Base-by-base conservation (phyloP, 2,888 invertebrate genomes). In the Philopedon plagiatum region DNA sequence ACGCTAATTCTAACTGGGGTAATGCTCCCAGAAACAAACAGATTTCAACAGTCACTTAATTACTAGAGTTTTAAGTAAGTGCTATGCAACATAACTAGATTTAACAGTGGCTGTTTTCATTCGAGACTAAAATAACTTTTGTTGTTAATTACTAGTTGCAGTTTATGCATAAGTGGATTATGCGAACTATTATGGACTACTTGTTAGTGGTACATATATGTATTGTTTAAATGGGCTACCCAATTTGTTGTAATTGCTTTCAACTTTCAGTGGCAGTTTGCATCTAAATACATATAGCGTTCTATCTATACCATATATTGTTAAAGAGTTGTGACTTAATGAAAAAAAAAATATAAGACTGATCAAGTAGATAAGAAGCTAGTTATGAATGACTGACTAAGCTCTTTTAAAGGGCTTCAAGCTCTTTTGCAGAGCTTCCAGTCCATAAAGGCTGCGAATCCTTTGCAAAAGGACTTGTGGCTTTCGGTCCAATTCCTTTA, bases 41-140 rank as follows among this genome's bases (percentile, higher is more conserved):
- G 26, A 51, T 51, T 51, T 51, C 51, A 51, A 51, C 51, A 51
- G 26, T 51, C 13, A 23, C 26, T 51, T 51, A 51, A 51, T 51
- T 51, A 29, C n/a, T n/a, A 15, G 15, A 29, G 29, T 51, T 51
- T 51, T 51, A 51, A 51, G 51, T 29, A 51, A 51, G 51, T 29
- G 29, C n/a, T 26, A 44, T 37, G n/a, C n/a, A n/a, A 19, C n/a
- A 26, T 49, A 29, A 51, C 23, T 51, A 51, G 29, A 29, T 29
- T 51, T 51, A 51, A 51, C 23, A 49, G 49, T 23, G 49, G 23
- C 49, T 23, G n/a, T 49, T 49, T 49, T 29, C 15, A 29, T 2
- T n/a, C n/a, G n/a, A n/a, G 15, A 51, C 51, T 51, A 15, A 51
- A 51, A 51, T 51, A 29, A 51, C 29, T 51, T 51, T 29, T 26